These are phyloP conservation scores for Vidua chalybeata DNA, from an alignment of 2,113 vertebrate genomes.

Conservation along the genomic window DNA sequence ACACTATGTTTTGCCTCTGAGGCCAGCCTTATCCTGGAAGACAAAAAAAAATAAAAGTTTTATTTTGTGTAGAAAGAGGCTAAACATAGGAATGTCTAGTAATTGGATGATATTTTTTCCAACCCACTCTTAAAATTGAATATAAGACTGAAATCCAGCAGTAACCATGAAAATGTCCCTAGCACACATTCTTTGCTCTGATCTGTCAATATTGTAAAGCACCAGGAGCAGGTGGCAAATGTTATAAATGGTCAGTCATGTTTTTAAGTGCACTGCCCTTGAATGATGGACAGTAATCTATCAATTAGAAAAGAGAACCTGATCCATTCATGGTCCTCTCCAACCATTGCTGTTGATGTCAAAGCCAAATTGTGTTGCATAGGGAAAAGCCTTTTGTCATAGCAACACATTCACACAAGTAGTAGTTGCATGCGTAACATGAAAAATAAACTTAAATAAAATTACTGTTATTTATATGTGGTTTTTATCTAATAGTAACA, in stretches of 20 bases:
- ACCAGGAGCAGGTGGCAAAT: constrained; percentile 11
- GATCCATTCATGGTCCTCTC: background rate
- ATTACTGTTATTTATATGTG: background rate
- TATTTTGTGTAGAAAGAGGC: background rate
- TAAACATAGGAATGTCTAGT: background rate
- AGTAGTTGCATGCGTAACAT: background rate
- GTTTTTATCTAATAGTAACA: background rate
- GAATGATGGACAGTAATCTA: background rate
- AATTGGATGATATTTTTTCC: background rate
- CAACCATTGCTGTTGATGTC: background rate
- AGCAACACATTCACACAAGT: background rate
- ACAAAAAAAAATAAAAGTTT: background rate
- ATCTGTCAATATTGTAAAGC: background rate
- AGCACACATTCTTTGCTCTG: background rate
- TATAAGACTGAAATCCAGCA: background rate
- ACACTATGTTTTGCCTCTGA: background rate
- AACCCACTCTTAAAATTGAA: background rate
- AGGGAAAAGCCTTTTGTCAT: constrained; percentile 25
- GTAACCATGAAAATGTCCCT: background rate
- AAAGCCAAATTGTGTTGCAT: constrained; percentile 6
- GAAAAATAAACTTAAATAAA: constrained; percentile 25
- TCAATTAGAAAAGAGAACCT: constrained; percentile 33
- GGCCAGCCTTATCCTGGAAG: background rate
- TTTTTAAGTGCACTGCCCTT: constrained; percentile 1
- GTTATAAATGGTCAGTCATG: background rate